Base-by-base conservation (phyloP, 2,888 invertebrate species). In the Drosophila cyrtoloma region DNA sequence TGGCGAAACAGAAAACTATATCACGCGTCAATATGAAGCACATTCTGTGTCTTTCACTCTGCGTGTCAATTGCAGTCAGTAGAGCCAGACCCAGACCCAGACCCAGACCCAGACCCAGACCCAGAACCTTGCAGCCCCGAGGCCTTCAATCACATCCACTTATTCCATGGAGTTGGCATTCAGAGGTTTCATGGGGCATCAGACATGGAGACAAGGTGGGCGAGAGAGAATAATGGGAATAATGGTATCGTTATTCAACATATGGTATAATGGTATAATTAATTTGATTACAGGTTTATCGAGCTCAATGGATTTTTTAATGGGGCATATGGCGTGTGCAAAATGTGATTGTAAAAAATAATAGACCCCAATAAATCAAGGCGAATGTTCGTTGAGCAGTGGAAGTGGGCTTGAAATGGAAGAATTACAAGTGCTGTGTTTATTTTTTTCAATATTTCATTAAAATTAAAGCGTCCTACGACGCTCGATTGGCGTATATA, bases 1-100 rank as follows among this genome's bases (percentile, higher is more conserved):
- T 44, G 55, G 3, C 57, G 35, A 16, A 19, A 14, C 26, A 47
- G 19, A 19, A 71, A 51, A 55, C 33, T 19, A 33, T 42, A 77
- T 56, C 26, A 58, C 14, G 33, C 35, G 35, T 50, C 35, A 37
- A 47, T 35, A 28, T 42, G 28, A 47, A 42, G 42, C 57, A 32
- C 59, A 79, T 60, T 77, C 77, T 47, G 47, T 16, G 69, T 19
- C 35, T 28, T 69, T 63, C 65, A 67, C 64, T 78, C 76, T 80
- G 61, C 77, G 67, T 77, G 81, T 80, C 86, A 86, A 65, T 71
- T 78, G 84, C 75, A 77, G 61, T 63, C 51, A 42, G 9, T 14
- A 19, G 3, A 7, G n/a, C 10, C n/a, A 5, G 5, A n/a, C 10
- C 2, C 10, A 9, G 10, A 5, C 55, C 35, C 55, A 35, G n/a